phyloP scores from a whole-genome alignment of 2,113 vertebrate genomes.

The Casuarius casuarius region DNA sequence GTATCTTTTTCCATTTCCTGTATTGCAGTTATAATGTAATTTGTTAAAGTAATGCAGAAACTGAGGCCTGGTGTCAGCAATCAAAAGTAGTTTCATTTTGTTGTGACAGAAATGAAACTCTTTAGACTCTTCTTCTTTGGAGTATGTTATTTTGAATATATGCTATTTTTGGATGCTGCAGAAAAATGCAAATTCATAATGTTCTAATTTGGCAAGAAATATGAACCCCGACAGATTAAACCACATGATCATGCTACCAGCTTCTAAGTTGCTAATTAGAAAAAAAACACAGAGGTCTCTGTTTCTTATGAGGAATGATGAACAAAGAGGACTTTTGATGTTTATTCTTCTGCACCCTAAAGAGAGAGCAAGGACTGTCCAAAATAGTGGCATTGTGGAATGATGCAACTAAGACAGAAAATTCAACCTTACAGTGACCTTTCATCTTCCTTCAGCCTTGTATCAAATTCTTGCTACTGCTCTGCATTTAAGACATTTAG shows the following conservation, averaged over 20 bases:
- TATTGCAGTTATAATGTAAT: background rate
- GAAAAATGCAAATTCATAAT: constrained; percentile 61
- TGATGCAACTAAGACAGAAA: constrained; percentile 78
- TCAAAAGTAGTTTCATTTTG: constrained; percentile 55
- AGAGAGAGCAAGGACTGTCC: constrained; percentile 70
- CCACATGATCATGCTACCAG: constrained; percentile 71
- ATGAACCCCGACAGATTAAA: constrained; percentile 34
- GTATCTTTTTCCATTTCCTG: constrained; percentile 7
- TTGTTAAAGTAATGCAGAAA: constrained; percentile 41
- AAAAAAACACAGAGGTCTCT: constrained; percentile 75
- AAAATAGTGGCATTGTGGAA: constrained; percentile 81
- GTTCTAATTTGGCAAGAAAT: constrained; percentile 58
- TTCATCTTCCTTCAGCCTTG: constrained; percentile 59
- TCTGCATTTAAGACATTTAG: constrained; percentile 48
- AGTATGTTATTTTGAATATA: constrained; percentile 41
- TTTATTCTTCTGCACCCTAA: constrained; percentile 71
- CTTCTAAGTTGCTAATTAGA: constrained; percentile 44
- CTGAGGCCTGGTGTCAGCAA: background rate
- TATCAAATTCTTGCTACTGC: constrained; percentile 25
- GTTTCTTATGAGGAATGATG: constrained; percentile 72
- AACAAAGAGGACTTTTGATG: constrained; percentile 88
- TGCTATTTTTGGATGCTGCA: constrained; percentile 45
- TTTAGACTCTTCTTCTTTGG: background rate
- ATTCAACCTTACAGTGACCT: constrained; percentile 79
- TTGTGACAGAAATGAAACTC: constrained; percentile 36